phyloP scores from a whole-genome alignment of 2,113 vertebrate species.

The Chamaea fasciata region DNA sequence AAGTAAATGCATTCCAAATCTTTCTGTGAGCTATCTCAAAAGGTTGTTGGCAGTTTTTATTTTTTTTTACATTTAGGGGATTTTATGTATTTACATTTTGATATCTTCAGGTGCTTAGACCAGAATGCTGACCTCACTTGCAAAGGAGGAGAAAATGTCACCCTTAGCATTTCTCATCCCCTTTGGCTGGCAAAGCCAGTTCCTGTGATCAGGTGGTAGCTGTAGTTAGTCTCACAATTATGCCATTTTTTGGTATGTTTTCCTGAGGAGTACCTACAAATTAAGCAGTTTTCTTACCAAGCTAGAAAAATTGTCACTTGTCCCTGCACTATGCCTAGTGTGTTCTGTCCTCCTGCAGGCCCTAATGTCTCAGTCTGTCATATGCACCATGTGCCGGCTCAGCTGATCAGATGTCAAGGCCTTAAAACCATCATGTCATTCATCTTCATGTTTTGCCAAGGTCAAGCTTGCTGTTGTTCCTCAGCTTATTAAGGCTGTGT shows the following conservation, averaged over 20 bases:
- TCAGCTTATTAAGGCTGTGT: neutral
- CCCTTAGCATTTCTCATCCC: neutral
- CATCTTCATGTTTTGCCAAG: neutral
- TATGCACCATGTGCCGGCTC: neutral
- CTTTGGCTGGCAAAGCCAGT: neutral
- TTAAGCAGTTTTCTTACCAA: neutral
- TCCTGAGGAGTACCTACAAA: neutral
- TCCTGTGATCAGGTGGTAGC: neutral
- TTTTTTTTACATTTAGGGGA: neutral
- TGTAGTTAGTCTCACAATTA: neutral
- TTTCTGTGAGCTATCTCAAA: neutral
- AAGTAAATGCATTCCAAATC: neutral
- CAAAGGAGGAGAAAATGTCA: neutral
- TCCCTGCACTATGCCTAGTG: neutral
- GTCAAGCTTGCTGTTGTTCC: neutral
- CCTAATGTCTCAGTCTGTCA: neutral
- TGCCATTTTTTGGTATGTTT: neutral
- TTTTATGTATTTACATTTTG: neutral
- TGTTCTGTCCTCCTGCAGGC: neutral
- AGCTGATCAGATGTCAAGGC: neutral
- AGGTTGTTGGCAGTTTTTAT: rapidly evolving
- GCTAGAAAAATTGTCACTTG: neutral
- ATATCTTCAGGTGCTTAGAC: neutral
- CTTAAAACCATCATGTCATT: neutral
- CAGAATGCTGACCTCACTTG: neutral